Conservation (phyloP, 1,140 invertebrate genomes). For the Sarcophaga peregrina region DNA sequence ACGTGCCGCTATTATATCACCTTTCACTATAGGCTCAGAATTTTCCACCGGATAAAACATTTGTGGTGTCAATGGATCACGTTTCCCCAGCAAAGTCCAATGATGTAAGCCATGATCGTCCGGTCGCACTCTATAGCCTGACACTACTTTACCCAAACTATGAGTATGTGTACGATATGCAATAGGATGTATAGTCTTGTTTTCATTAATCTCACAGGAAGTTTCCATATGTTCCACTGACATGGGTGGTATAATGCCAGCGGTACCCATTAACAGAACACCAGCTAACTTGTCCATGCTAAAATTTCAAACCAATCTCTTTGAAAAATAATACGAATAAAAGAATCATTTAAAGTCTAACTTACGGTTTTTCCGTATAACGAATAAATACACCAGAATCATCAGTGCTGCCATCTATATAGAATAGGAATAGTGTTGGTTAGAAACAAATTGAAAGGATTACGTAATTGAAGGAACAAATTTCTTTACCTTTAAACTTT, state of each 20-base stretch:
- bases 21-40: slow-evolving; percentile 70
- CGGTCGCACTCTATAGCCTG: slow-evolving; percentile 84
- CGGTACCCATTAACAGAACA: slow-evolving; percentile 86
- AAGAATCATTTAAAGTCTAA: slow-evolving; percentile 44
- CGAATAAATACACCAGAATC: slow-evolving; percentile 84
- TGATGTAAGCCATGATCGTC: slow-evolving; percentile 71
- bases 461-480: not conserved
- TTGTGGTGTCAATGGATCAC: slow-evolving; percentile 90
- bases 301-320: not conserved
- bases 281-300: slow-evolving; percentile 85
- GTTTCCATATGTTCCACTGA: slow-evolving; percentile 87
- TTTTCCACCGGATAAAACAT: slow-evolving; percentile 94
- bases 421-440: not conserved
- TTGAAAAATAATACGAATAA: not conserved
- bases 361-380: slow-evolving; percentile 81
- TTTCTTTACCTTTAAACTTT: slow-evolving; percentile 74
- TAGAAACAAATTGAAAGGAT: no score
- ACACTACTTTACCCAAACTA: slow-evolving; percentile 83
- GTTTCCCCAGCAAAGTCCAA: slow-evolving; percentile 90
- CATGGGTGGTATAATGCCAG: slow-evolving; percentile 79
- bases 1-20: slow-evolving; percentile 86
- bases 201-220: slow-evolving; percentile 82
- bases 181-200: slow-evolving; percentile 91
- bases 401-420: slow-evolving; percentile 78
- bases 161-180: slow-evolving; percentile 97